These are phyloP conservation scores for Cynaeus angustus DNA, from an alignment of 2,888 invertebrate genomes.

Conservation along the genomic window DNA sequence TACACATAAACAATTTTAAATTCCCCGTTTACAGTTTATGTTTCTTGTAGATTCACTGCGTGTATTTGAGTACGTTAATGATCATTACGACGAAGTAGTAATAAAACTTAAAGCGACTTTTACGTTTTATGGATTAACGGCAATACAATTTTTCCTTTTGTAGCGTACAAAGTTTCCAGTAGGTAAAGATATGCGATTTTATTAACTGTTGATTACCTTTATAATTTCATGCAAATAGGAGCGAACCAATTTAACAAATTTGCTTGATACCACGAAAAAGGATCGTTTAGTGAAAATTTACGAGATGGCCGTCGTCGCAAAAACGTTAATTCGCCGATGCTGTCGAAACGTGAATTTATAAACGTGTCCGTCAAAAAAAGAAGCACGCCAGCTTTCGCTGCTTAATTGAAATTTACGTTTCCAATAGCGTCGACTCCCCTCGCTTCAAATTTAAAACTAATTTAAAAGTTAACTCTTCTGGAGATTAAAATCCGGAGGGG, in stretches of 20 bases:
- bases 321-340: background rate
- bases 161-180: no score
- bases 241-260: no score
- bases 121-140: slow-evolving; percentile 1
- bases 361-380: slow-evolving; percentile 1
- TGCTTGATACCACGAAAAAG: no score
- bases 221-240: background rate
- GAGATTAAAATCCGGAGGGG: slow-evolving; percentile 62
- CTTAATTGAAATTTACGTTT: slow-evolving; percentile 63
- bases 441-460: slow-evolving; percentile 65
- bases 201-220: background rate
- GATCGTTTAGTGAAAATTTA: no score
- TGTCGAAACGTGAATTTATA: background rate
- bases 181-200: background rate
- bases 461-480: slow-evolving; percentile 61
- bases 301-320: slow-evolving; percentile 2
- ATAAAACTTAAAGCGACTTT: background rate
- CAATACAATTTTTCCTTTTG: background rate
- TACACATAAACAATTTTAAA: no score
- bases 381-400: slow-evolving; percentile 16
- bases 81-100: slow-evolving; percentile 2
- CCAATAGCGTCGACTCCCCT: slow-evolving; percentile 59
- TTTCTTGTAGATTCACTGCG: no score
- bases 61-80: background rate
- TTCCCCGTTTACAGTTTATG: no score